Base-by-base conservation (phyloP, 2,797 vertebrate species). In the Ctenopoma kingsleyae region DNA sequence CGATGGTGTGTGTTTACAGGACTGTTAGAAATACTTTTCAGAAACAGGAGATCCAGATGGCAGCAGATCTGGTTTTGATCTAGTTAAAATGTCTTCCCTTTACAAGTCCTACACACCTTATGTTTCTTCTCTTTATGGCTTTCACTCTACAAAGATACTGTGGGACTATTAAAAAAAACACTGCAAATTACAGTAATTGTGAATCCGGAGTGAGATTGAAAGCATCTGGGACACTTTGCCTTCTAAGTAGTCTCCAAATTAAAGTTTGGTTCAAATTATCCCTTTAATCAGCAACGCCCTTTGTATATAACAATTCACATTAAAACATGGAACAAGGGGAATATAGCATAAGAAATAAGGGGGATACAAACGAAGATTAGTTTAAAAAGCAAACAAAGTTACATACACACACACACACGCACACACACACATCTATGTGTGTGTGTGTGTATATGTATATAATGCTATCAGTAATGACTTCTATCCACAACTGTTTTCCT, bases 51-150 rank as follows among this genome's bases (percentile, higher is more conserved):
- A 58, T 54, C 38, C 38, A 40, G 35, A 36, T 12, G 11, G 11
- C 12, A 36, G 9, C 70, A 81, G 62, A 76, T 55, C 48, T 57
- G 58, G 25, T 76, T 82, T 68, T 71, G 61, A 82, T 71, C 35
- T 67, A 23, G 48, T 51, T 50, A 55, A 74, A 74, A 70, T 27
- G 20, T 38, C 0, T 3, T 35, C 53, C 71, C 43, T 75, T 74
- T 60, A 61, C 1, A 22, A 60, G 53, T 20, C 32, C 4, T 38
- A 16, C 35, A 41, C 41, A 63, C 59, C 49, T 13, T 43, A 44
- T 62, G 43, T 54, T 51, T 58, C 46, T 46, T 23, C 36, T 60
- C 35, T 85, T 72, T 30, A 65, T 43, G 50, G 56, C 35, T 32
- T 48, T 19, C 5, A 3, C 27, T 35, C 35, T 20, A 19, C n/a